Base-by-base conservation (phyloP, 64 coral and sea anemone genomes). In the Actinia equina region DNA sequence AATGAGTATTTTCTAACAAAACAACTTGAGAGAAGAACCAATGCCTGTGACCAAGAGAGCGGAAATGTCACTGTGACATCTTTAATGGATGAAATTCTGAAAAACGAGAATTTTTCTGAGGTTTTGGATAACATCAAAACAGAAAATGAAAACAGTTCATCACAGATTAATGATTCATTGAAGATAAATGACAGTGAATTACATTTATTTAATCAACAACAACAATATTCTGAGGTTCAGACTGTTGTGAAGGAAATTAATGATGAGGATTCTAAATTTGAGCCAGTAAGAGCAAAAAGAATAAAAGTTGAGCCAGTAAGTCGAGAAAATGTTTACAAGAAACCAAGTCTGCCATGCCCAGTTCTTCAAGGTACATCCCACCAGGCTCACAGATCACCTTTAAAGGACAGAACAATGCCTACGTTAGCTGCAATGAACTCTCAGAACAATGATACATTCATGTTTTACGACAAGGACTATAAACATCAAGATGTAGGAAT, bases 361-460 rank as follows among this genome's bases (percentile, higher is more conserved):
- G 49, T 81, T 46, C 16, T 51, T 2, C 78, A 51, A 22, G 43
- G 5, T 22, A 52, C 12, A 14, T 74, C 69, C 11, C n/a, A 74
- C 13, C 69, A 74, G 25, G 46, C 7, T 49, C 19, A 83, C 57
- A 25, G 85, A 56, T 87, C 90, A 2, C 90, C 90, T 3, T 64
- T 92, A 20, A 79, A 58, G 8, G 84, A 86, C 46, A 77, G 90
- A 78, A 79, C 77, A 17, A 57, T 77, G 58, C 85, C 79, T 12
- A 87, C 90, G 17, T 44, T 92, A 5, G 89, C 89, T 14, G 89
- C 89, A 14, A 87, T 92, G 61, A 92, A 92, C 60, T 85, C 89
- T 61, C 53, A 85, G 70, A 43, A 64, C 53, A 78, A 91, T 80
- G 90, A 92, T 37, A 43, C 59, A 17, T 54, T 44, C 37, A 63